Evolutionary conservation across 2,113 vertebrate genomes (phyloP), one percentile per base, ranked within the genome.

Genomic region (Cervus canadensis): DNA sequence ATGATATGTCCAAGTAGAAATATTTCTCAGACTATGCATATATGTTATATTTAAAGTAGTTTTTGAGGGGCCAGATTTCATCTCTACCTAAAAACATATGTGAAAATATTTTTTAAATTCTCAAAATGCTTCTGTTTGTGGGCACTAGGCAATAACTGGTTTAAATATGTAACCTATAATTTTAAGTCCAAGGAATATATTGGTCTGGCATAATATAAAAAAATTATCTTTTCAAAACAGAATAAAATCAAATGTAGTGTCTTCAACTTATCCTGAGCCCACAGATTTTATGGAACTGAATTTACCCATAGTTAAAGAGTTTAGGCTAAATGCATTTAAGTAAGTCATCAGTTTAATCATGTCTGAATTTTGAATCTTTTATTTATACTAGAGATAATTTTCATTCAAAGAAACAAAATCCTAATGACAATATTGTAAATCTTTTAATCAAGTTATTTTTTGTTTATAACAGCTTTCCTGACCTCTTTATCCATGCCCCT

Each of bases 351-450:
- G 48, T 28, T 93, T 93, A 92, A 85, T 87, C 56, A 95, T 84
- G 1, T 87, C 86, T 84, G 57, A 79, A 89, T 84, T 92, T 78
- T 97, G 54, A 91, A 85, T 89, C 19, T n/a, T 91, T 94, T 86
- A 93, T n/a, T 91, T 62, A 93, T 17, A 76, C 26, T 82, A 89
- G 74, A 64, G 52, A 78, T 88, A 79, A 79, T 79, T 91, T 83
- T 95, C 50, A 95, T 76, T 90, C 82, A 91, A 87, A 93, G 36
- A 96, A 89, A 62, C 12, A 96, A 94, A 90, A 94, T 50, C 17
- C 50, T 54, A 94, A 74, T 57, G 64, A 83, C 7, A 83, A 62
- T 50, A 71, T 62, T 62, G 50, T 93, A 86, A 93, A 93, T 76
- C 79, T 78, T 89, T 86, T 79, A 82, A 79, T 86, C 43, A n/a